These are phyloP conservation scores for Aporophyla lueneburgensis DNA, from an alignment of 2,888 invertebrate species.

Conservation along the genomic window DNA sequence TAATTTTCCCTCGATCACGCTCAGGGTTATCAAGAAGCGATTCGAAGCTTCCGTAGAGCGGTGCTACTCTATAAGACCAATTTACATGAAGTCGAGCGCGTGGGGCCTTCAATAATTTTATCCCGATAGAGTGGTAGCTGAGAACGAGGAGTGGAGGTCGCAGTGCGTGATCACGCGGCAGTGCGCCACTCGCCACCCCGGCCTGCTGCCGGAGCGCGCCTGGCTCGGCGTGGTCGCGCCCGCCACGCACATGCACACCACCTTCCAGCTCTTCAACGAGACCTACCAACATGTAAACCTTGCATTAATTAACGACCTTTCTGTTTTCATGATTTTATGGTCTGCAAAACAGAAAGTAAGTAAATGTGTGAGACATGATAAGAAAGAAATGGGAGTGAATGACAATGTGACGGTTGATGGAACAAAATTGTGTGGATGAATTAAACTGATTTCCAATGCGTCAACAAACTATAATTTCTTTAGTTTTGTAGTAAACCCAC, in stretches of 20 bases:
- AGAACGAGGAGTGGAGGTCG: constrained; percentile 70
- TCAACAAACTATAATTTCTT: not conserved
- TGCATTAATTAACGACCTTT: not conserved
- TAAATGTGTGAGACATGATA: not conserved
- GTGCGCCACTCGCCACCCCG: constrained; percentile 72
- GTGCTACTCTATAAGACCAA: too few species aligned
- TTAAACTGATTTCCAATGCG: not conserved
- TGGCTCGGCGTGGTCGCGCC: constrained; percentile 80
- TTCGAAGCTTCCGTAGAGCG: not conserved
- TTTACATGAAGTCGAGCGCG: too few species aligned
- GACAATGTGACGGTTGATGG: not conserved
- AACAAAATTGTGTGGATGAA: too few species aligned
- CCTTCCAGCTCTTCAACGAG: constrained; percentile 74
- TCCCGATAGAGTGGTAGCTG: constrained; percentile 69
- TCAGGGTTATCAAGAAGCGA: not conserved
- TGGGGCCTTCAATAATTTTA: not conserved
- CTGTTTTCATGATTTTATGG: too few species aligned
- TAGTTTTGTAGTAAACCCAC: not conserved
- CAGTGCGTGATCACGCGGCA: constrained; percentile 66
- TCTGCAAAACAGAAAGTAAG: not conserved
- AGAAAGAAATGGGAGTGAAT: not conserved
- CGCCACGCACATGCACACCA: constrained; percentile 62
- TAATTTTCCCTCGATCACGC: not conserved
- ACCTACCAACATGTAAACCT: constrained; percentile 74
- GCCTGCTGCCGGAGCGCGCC: constrained; percentile 68